Evolutionary conservation across 2,888 invertebrate genomes (phyloP).

Genomic region (Oligia fasciuncula): DNA sequence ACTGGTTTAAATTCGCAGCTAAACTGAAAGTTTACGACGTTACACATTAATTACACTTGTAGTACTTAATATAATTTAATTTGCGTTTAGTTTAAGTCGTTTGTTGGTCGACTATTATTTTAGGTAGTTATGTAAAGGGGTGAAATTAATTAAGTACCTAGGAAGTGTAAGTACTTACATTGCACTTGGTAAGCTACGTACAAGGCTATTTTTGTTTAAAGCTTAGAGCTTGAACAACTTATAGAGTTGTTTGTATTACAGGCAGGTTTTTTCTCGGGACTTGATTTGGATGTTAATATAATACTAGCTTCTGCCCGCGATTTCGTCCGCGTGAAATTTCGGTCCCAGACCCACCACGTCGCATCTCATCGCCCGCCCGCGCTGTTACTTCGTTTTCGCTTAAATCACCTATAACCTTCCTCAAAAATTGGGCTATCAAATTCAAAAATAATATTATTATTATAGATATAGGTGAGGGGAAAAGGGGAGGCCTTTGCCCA

Average conservation of each 20-base stretch:
- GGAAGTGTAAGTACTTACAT: constrained; percentile 10
- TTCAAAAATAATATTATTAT: too few relatives aligned
- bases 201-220: background rate
- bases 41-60: constrained; percentile 61
- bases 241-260: background rate
- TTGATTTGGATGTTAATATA: background rate
- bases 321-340: too few relatives aligned
- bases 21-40: constrained; percentile 53
- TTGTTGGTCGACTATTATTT: constrained; percentile 50
- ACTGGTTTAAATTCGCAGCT: constrained; percentile 38
- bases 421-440: too few relatives aligned
- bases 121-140: constrained; percentile 35
- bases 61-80: constrained; percentile 64
- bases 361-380: too few relatives aligned
- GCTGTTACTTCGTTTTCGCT: too few relatives aligned
- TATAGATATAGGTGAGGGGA: too few relatives aligned
- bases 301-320: too few relatives aligned
- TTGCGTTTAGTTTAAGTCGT: constrained; percentile 59
- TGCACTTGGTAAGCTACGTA: constrained; percentile 10
- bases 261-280: background rate
- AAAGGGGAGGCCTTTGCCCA: too few relatives aligned
- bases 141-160: constrained; percentile 41
- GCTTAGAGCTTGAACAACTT: background rate
- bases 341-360: too few relatives aligned
- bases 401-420: too few relatives aligned